Conservation (phyloP, 1,140 invertebrate genomes). For the Heterodera schachtii region DNA sequence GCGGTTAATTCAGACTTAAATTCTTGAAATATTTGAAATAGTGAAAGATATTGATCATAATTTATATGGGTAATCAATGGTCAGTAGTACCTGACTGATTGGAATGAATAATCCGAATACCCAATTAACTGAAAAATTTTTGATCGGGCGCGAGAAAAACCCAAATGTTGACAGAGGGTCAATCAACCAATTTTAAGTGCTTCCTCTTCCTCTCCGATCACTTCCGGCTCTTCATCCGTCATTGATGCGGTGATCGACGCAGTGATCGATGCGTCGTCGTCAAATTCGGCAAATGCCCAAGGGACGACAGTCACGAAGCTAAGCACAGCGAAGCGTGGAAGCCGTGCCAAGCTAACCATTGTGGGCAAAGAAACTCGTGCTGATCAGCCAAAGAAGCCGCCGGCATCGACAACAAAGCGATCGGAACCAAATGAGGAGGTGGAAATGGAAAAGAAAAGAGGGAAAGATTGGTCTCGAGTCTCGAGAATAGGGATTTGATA, state of each 20-base stretch:
- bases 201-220: background rate
- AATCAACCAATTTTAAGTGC: background rate
- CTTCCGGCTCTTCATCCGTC: slow-evolving; percentile 6
- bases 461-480: background rate
- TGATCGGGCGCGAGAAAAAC: no score
- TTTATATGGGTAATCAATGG: no score
- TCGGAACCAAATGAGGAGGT: background rate
- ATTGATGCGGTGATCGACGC: slow-evolving; percentile 43
- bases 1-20: no score
- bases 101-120: no score
- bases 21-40: no score
- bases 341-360: slow-evolving; percentile 8
- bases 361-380: no score
- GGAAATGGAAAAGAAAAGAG: background rate
- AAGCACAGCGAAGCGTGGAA: slow-evolving; percentile 1
- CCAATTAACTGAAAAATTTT: no score
- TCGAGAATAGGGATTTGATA: no score
- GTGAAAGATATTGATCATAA: no score
- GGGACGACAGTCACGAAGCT: slow-evolving; percentile 23
- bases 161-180: background rate
- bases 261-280: slow-evolving; percentile 36
- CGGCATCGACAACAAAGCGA: background rate
- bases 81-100: no score
- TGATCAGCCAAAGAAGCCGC: background rate
- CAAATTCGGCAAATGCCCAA: slow-evolving; percentile 26